Evolutionary conservation across 2,797 vertebrate genomes (phyloP).

Genomic region (Siniperca undulata): DNA sequence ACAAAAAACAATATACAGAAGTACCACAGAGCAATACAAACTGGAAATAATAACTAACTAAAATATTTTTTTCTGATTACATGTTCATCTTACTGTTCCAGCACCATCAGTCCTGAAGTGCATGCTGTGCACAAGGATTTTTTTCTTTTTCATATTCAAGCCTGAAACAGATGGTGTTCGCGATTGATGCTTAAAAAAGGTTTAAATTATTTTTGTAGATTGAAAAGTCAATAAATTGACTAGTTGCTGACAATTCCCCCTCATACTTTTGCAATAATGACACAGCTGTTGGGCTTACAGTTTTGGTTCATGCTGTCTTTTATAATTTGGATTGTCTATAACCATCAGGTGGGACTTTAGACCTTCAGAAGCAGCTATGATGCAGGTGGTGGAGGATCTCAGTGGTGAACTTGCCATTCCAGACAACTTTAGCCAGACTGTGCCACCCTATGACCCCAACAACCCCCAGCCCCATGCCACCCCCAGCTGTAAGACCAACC

Average conservation of each 20-base stretch:
- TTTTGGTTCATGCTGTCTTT: neutral
- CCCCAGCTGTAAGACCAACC: constrained; percentile 88
- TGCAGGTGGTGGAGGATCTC: constrained; percentile 89
- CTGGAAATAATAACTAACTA: neutral
- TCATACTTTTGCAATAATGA: neutral
- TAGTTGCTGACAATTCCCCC: neutral
- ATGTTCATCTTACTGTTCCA: neutral
- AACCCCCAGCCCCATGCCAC: constrained; percentile 82
- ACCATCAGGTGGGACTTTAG: constrained; percentile 94
- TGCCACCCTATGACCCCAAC: constrained; percentile 88
- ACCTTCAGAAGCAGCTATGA: constrained; percentile 89
- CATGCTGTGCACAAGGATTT: neutral
- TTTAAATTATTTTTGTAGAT: no score
- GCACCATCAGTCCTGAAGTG: neutral
- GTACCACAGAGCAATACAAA: neutral
- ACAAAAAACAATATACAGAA: neutral
- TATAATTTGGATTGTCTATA: constrained; percentile 15
- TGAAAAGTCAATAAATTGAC: neutral
- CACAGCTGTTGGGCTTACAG: neutral
- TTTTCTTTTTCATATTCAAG: neutral
- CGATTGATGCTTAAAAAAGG: no score
- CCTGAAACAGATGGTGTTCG: neutral
- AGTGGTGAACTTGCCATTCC: constrained; percentile 90
- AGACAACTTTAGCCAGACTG: constrained; percentile 90
- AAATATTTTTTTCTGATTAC: neutral